Percentiles rank a stretch among this genome's conserved stretches.
Evolutionary conservation across 2,888 invertebrate genomes (phyloP).

Genomic region (Ferrisia virgata): DNA sequence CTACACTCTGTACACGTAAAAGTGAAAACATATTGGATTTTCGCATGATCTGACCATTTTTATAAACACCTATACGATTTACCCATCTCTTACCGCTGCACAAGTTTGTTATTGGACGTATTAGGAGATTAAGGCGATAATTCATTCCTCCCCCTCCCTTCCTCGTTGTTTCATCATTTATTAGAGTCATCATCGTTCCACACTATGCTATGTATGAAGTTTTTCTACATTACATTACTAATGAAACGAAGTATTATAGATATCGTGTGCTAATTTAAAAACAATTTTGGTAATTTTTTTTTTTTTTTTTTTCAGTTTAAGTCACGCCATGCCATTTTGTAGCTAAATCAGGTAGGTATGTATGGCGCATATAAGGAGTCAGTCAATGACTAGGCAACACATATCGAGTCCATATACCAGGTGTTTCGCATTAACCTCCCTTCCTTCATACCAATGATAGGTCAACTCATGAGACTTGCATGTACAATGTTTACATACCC

Average conservation of each 20-base stretch:
- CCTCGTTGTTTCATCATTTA: not conserved
- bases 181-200: not conserved
- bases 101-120: too few species aligned
- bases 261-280: not conserved
- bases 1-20: not conserved
- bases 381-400: too few species aligned
- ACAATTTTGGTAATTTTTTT: not conserved
- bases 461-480: too few species aligned
- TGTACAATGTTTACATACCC: too few species aligned
- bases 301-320: not conserved
- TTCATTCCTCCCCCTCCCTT: too few species aligned
- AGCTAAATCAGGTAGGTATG: too few species aligned
- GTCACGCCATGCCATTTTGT: not conserved
- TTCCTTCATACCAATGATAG: too few species aligned
- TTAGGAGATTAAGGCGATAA: too few species aligned
- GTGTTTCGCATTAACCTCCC: too few species aligned
- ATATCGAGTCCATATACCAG: too few species aligned
- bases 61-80: not conserved
- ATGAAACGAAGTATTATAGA: not conserved
- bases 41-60: not conserved
- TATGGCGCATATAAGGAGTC: too few species aligned
- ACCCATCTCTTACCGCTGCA: too few species aligned
- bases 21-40: constrained; percentile 9
- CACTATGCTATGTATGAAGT: not conserved
- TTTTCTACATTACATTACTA: not conserved